These are phyloP conservation scores for Plebejus melissa DNA, from an alignment of 2,888 invertebrate species.

Conservation along the genomic window DNA sequence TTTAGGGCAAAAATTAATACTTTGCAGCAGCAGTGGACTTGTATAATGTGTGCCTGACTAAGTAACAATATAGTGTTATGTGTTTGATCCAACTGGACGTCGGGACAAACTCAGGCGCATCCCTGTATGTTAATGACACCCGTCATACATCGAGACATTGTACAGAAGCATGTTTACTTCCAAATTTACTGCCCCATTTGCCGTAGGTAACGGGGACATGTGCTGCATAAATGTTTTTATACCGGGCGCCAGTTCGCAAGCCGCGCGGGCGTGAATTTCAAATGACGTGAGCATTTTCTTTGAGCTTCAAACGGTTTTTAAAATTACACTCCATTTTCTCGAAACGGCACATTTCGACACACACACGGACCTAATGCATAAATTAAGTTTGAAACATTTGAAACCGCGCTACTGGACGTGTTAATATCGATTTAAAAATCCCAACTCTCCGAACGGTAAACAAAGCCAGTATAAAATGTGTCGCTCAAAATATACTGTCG, in stretches of 20 bases:
- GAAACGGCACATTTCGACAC: background rate
- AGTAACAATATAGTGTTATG: too few species aligned
- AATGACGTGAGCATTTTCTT: conserved; percentile 17
- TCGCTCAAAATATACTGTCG: background rate
- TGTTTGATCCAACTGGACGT: background rate
- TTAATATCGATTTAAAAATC: background rate
- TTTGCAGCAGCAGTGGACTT: too few species aligned
- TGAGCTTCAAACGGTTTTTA: conserved; percentile 23
- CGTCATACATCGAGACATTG: conserved; percentile 12
- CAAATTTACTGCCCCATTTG: conserved; percentile 21
- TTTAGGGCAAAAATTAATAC: too few species aligned
- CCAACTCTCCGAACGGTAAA: background rate
- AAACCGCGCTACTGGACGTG: background rate
- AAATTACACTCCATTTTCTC: conserved; percentile 23
- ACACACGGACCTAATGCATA: conserved; percentile 29
- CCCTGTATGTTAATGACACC: background rate
- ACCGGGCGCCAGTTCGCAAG: background rate
- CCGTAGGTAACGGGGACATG: conserved; percentile 14
- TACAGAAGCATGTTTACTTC: conserved; percentile 18
- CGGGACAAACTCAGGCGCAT: background rate
- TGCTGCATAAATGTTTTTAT: conserved; percentile 25
- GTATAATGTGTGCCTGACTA: too few species aligned
- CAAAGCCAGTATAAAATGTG: background rate
- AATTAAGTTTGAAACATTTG: background rate
- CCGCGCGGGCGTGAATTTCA: conserved; percentile 12